Evolutionary conservation across 2,888 invertebrate species (phyloP).

Genomic region (Eupithecia vulgata): DNA sequence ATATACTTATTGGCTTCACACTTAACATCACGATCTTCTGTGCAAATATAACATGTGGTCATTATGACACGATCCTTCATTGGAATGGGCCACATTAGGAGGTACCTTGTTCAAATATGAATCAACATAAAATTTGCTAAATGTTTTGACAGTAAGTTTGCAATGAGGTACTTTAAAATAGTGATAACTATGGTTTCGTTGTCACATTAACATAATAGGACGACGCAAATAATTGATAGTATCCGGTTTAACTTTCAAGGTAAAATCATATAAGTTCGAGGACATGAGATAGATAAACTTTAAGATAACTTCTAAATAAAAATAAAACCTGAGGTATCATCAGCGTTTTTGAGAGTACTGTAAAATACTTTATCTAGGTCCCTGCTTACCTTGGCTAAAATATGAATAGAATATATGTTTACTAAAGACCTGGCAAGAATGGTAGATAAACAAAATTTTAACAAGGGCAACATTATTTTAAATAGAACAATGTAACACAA

Average conservation of each 20-base stretch:
- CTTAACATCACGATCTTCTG: neutral
- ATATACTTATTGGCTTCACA: neutral
- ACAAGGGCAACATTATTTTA: slow-evolving; percentile 5
- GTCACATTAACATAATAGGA: neutral
- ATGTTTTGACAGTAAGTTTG: neutral
- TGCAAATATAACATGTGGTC: neutral
- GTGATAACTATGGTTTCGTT: neutral
- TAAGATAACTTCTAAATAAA: neutral
- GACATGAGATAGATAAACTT: neutral
- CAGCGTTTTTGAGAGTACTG: neutral
- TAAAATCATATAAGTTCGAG: neutral
- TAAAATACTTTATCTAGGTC: neutral
- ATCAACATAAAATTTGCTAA: neutral
- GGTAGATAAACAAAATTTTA: slow-evolving; percentile 16
- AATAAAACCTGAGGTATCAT: neutral
- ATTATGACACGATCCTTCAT: neutral
- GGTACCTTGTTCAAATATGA: neutral
- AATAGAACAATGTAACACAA: neutral
- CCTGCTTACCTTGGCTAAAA: slow-evolving; percentile 6
- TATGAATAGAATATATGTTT: slow-evolving; percentile 11
- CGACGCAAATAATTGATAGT: no score
- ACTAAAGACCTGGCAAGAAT: slow-evolving; percentile 15
- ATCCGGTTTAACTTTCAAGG: neutral
- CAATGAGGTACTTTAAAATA: neutral
- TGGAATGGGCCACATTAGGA: neutral